A percentile compares a stretch with the other conserved stretches of the same genome.
Evolutionary conservation across 2,888 invertebrate genomes (phyloP).

Genomic region (Drosophila neoperkinsi): DNA sequence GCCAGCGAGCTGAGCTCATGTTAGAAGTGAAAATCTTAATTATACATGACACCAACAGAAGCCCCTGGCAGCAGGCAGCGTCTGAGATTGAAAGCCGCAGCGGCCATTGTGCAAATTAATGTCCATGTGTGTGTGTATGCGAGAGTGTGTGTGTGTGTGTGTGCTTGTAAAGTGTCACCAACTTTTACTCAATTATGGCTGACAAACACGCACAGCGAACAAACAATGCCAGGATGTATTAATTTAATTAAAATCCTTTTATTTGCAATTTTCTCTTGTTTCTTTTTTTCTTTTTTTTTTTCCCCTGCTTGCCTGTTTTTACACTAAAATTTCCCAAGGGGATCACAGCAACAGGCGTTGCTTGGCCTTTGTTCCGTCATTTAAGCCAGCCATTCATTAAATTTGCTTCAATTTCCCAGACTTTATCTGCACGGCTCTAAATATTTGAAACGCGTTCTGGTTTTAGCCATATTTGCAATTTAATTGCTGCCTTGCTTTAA

Average conservation of each 20-base stretch:
- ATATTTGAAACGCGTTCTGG: background rate
- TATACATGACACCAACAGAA: conserved; percentile 75
- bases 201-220: conserved; percentile 55
- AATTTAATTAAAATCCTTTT: conserved; percentile 81
- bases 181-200: conserved; percentile 76
- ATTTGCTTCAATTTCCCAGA: conserved; percentile 20
- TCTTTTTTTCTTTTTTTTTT: conserved; percentile 11
- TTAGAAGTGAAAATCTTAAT: conserved; percentile 78
- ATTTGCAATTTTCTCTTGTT: conserved; percentile 48
- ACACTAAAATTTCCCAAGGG: conserved; percentile 35
- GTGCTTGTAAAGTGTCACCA: conserved; percentile 69
- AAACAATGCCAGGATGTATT: conserved; percentile 73
- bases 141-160: conserved; percentile 7
- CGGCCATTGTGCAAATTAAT: conserved; percentile 63
- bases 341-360: conserved; percentile 12
- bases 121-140: conserved; percentile 7
- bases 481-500: background rate
- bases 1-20: conserved; percentile 47
- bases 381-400: conserved; percentile 17
- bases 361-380: conserved; percentile 9
- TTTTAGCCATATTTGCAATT: background rate
- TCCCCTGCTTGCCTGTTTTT: background rate
- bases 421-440: background rate
- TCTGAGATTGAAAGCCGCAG: conserved; percentile 70
- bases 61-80: conserved; percentile 27